These are phyloP conservation scores for Neodiprion virginianus DNA, from an alignment of 1,140 invertebrate genomes.

Conservation along the genomic window DNA sequence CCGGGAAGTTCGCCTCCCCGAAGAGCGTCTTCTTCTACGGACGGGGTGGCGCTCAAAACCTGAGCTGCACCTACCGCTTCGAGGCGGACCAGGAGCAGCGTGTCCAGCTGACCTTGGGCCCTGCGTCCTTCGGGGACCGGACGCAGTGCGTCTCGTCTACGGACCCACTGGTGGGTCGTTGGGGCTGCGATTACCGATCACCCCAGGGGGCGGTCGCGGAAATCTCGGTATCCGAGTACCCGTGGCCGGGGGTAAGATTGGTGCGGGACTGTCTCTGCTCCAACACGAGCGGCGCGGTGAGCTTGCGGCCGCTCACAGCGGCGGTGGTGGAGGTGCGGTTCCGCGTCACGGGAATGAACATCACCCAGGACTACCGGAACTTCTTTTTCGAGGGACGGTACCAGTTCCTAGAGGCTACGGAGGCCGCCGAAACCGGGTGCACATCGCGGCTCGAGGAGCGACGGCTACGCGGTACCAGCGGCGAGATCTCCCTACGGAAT, in stretches of 20 bases:
- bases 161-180: conserved; percentile 70
- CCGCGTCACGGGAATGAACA: conserved; percentile 79
- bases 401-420: conserved; percentile 67
- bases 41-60: conserved; percentile 75
- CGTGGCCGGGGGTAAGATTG: conserved; percentile 74
- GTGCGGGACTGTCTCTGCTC: conserved; percentile 78
- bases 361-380: conserved; percentile 80
- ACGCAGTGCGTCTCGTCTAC: conserved; percentile 67
- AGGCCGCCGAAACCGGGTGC: conserved; percentile 52
- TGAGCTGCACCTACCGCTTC: conserved; percentile 79
- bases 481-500: conserved; percentile 69
- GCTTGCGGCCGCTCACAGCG: conserved; percentile 70
- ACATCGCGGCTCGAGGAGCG: conserved; percentile 68
- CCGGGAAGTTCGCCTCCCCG: conserved; percentile 76
- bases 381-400: conserved; percentile 83
- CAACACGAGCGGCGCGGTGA: conserved; percentile 68
- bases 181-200: conserved; percentile 67
- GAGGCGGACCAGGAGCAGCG: conserved; percentile 71
- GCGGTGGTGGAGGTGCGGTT: conserved; percentile 76
- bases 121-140: conserved; percentile 72
- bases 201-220: conserved; percentile 63
- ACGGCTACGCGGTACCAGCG: conserved; percentile 72
- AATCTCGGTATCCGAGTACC: conserved; percentile 75
- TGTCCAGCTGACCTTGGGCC: conserved; percentile 70
- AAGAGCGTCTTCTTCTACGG: conserved; percentile 84